Evolutionary conservation across 2,888 invertebrate genomes (phyloP).

Genomic region (Rhyacophila evoluta): DNA sequence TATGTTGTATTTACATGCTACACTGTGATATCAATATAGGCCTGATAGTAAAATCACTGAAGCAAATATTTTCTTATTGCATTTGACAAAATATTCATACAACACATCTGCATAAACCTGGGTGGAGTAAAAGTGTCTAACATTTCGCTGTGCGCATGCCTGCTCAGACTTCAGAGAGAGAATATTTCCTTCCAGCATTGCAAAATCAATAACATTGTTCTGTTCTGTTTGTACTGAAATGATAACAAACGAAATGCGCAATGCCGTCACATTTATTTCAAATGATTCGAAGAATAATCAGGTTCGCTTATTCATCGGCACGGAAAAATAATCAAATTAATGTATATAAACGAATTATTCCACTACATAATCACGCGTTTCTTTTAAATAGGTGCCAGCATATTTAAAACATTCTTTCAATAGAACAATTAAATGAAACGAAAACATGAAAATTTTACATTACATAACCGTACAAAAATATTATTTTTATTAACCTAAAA

Average conservation of each 20-base stretch:
- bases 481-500: no score
- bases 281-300: not conserved
- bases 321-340: not conserved
- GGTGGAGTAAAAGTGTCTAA: conserved; percentile 1
- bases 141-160: conserved; percentile 45
- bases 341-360: not conserved
- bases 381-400: no score
- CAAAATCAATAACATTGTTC: conserved; percentile 52
- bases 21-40: not conserved
- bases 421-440: no score
- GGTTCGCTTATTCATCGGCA: not conserved
- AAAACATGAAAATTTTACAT: no score
- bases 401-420: no score
- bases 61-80: not conserved
- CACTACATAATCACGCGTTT: not conserved
- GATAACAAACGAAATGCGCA: conserved; percentile 48
- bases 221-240: conserved; percentile 26
- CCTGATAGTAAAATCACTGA: not conserved
- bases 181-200: conserved; percentile 51
- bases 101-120: conserved; percentile 16
- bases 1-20: not conserved
- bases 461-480: no score
- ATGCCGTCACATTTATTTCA: conserved; percentile 30
- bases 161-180: conserved; percentile 29
- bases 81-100: conserved; percentile 11